Evolutionary conservation across 2,797 vertebrate species (phyloP).

Genomic region (Cryptoblepharus egeriae): DNA sequence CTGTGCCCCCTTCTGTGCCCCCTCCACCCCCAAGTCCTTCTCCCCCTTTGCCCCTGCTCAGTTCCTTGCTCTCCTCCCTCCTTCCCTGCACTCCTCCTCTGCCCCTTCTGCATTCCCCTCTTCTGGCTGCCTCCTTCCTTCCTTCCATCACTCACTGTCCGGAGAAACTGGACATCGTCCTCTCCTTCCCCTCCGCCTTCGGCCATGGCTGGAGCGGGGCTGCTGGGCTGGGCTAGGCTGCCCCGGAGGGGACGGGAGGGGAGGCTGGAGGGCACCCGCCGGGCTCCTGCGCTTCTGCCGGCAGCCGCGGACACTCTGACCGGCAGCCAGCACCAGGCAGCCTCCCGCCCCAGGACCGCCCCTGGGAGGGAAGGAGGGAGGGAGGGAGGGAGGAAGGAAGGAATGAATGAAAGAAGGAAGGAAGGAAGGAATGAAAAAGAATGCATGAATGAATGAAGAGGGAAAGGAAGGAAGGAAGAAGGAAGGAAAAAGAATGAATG

Average conservation of each 20-base stretch:
- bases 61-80: background rate
- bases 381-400: background rate
- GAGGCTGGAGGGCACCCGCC: slow-evolving; percentile 3
- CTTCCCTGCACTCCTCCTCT: background rate
- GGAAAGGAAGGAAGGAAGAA: too few relatives aligned
- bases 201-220: slow-evolving; percentile 78
- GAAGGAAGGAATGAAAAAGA: too few relatives aligned
- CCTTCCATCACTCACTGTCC: slow-evolving; percentile 83
- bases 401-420: too few relatives aligned
- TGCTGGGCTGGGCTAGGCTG: slow-evolving; percentile 26
- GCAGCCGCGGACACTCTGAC: too few relatives aligned
- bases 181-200: slow-evolving; percentile 89
- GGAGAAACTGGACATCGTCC: slow-evolving; percentile 93
- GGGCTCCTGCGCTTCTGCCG: background rate
- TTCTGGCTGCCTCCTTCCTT: accelerated
- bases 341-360: slow-evolving; percentile 21
- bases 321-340: too few relatives aligned
- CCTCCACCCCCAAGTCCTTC: background rate
- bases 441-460: background rate
- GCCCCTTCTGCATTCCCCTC: too few relatives aligned
- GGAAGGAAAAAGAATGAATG: too few relatives aligned
- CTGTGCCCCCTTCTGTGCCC: background rate
- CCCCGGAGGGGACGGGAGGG: background rate
- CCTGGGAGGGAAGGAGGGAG: background rate
- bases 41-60: background rate